A percentile compares a stretch with the other conserved stretches of the same genome.
These are phyloP conservation scores for Hyaena hyaena DNA, from an alignment of 2,113 vertebrate species.

Conservation along the genomic window DNA sequence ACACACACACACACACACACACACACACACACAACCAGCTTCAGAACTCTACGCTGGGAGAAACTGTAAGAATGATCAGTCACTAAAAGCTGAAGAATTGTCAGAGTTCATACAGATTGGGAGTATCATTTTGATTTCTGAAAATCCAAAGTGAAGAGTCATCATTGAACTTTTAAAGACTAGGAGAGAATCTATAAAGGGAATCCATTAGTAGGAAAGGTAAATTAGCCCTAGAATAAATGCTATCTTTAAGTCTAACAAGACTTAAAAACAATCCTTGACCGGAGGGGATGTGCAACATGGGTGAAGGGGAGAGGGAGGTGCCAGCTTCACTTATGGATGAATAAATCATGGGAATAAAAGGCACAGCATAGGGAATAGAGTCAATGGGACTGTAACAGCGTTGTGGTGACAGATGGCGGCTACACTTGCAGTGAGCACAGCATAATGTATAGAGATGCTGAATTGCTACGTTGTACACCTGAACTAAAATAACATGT, in stretches of 20 bases:
- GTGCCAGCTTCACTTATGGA: background rate
- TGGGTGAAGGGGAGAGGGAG: background rate
- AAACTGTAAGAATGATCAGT: background rate
- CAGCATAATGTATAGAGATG: background rate
- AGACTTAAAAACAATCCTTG: background rate
- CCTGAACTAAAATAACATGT: background rate
- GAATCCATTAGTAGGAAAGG: background rate
- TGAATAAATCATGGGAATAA: background rate
- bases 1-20: background rate
- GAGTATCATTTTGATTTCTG: background rate
- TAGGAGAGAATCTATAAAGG: background rate
- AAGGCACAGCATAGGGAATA: background rate
- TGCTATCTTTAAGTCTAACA: background rate
- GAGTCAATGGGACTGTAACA: background rate
- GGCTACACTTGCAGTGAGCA: background rate
- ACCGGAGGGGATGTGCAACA: background rate
- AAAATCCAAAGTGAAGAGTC: background rate
- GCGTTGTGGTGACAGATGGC: background rate
- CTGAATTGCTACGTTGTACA: background rate
- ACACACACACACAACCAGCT: background rate
- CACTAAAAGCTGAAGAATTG: constrained; percentile 1
- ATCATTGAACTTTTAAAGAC: background rate
- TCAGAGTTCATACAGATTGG: background rate
- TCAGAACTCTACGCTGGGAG: background rate
- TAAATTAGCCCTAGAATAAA: background rate